Base-by-base conservation (phyloP, 1,140 invertebrate genomes). In the Euwallacea fornicatus region DNA sequence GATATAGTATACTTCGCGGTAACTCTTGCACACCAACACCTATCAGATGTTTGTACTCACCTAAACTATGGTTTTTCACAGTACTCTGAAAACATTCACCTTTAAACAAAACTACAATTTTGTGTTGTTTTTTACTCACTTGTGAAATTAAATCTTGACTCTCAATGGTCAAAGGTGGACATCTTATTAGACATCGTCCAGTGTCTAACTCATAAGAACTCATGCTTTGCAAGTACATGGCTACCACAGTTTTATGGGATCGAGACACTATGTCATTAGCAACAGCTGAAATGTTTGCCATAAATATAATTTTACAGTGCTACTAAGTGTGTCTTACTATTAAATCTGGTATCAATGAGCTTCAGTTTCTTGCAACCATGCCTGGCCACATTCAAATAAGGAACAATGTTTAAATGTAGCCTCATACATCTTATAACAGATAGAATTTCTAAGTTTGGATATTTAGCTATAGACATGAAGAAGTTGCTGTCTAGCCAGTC, bases 381-480 rank as follows among this genome's bases (percentile, higher is more conserved):
- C 56, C 69, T 71, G 7, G 76, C 69, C n/a, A 79, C 65, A 71
- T 68, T 76, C 15, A 79, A 42, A 62, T 78, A 77, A 6, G 75
- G 73, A 6, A 79, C 68, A 42, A 74, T 69, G 69, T 73, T 74
- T 54, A 75, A 68, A 33, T 72, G 71, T 42, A 78, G 47, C 47
- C 71, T 77, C 55, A 73, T 67, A 67, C 78, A 79, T 70, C 74
- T 79, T 43, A 78, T 73, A 41, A 77, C 67, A 9, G 78, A 79
- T 10, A 79, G 66, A 15, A 78, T 74, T 72, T 79, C 77, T 15
- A 79, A 70, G 43, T 75, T 73, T 53, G 69, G 66, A 69, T 76
- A 78, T 69, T 78, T 78, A 9, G 75, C 71, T n/a, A 78, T 54
- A 9, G 76, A 77, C 64, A 79, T 72, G 13, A 79, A 58, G 63